Percentiles rank a stretch among this genome's conserved stretches.
phyloP scores from a whole-genome alignment of 2,113 vertebrate genomes.

The Emydocephalus ijimae region DNA sequence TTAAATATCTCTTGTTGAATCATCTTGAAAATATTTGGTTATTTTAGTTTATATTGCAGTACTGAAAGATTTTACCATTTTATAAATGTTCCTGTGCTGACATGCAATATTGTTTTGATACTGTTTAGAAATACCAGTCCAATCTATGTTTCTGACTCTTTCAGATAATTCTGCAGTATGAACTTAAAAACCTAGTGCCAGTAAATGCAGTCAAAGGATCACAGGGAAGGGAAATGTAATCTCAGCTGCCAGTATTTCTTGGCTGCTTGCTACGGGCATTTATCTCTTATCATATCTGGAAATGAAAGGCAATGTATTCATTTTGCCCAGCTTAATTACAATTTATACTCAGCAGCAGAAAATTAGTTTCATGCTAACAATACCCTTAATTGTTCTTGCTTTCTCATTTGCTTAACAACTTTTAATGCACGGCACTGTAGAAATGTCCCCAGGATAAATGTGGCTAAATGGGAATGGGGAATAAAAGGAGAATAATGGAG shows the following conservation, averaged over 20 bases:
- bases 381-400: background rate
- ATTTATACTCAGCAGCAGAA: slow-evolving; percentile 17
- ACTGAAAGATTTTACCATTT: background rate
- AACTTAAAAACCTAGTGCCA: background rate
- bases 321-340: slow-evolving; percentile 20
- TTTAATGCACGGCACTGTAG: background rate
- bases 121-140: background rate
- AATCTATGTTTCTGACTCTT: background rate
- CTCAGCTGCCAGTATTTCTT: slow-evolving; percentile 5
- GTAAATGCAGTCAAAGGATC: background rate
- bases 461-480: background rate
- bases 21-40: background rate
- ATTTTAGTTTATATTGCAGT: background rate
- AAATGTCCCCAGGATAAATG: background rate
- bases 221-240: background rate
- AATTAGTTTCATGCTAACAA: slow-evolving; percentile 14
- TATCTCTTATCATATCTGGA: slow-evolving; percentile 11
- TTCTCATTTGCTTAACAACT: background rate
- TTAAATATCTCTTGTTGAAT: background rate
- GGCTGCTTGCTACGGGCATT: slow-evolving; percentile 3
- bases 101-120: background rate
- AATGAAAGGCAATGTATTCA: slow-evolving; percentile 26
- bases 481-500: background rate
- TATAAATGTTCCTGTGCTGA: background rate
- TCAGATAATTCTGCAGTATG: background rate